Base-by-base conservation (phyloP, 2,113 vertebrate species). In the Arvicanthis niloticus region DNA sequence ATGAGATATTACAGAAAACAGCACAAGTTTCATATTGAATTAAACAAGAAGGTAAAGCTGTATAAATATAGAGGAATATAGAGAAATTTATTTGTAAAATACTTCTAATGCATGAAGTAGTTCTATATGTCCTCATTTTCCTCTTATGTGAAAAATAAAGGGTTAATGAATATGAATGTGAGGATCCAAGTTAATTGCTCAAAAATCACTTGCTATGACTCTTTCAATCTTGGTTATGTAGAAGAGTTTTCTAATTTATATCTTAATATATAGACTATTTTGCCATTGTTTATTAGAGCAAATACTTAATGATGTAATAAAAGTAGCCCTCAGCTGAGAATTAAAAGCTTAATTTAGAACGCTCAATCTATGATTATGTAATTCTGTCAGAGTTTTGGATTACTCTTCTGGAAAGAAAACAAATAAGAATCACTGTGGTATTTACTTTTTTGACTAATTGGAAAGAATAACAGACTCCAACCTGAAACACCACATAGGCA, bases 361-460 rank as follows among this genome's bases (percentile, higher is more conserved):
- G 68, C 40, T 77, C 24, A 31, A 42, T 62, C 48, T 56, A 9
- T 34, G 65, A 5, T 58, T 78, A 26, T 89, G 5, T 72, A 80
- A 29, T 60, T 56, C 29, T 87, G 19, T 48, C n/a, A 62, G 45
- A 87, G 53, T 68, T 93, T 95, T 80, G 5, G 19, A 65, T 95
- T 92, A 65, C n/a, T 92, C 2, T 93, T 95, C 24, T 65, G n/a
- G 16, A 96, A 48, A 94, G 62, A 88, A n/a, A 84, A 40, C 1
- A 1, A 26, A 68, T 67, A 86, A 48, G 42, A 94, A 80, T 87
- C 80, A 68, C 11, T 48, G 1, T 81, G 45, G 22, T 75, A 40
- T 72, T 80, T 80, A 45, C 13, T 51, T 58, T 84, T 77, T 15
- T 90, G 80, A 80, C 1, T 94, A 40, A 10, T 60, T 65, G n/a